A percentile compares a stretch with the other conserved stretches of the same genome.
phyloP scores from a whole-genome alignment of 2,888 invertebrate genomes.

The Lobophora halterata region DNA sequence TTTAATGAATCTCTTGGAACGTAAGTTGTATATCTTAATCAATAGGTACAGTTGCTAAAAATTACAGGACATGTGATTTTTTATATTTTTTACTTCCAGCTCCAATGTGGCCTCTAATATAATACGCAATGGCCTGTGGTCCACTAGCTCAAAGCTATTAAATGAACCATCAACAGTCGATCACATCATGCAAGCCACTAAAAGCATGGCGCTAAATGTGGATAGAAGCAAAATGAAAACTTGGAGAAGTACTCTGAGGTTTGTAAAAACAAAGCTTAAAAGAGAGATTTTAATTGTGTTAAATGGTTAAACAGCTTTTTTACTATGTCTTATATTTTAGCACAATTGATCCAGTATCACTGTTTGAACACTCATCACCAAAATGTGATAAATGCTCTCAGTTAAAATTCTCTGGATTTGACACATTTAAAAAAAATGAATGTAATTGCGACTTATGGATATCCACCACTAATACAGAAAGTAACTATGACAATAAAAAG shows the following conservation, averaged over 20 bases:
- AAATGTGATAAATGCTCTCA: slow-evolving; percentile 44
- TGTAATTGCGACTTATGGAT: slow-evolving; percentile 51
- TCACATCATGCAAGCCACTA: slow-evolving; percentile 40
- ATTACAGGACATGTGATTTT: no score
- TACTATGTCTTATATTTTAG: slow-evolving; percentile 40
- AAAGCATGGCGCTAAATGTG: slow-evolving; percentile 37
- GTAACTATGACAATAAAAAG: slow-evolving; percentile 20
- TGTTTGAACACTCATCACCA: slow-evolving; percentile 46
- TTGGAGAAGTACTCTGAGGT: slow-evolving; percentile 60
- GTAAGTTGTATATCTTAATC: no score
- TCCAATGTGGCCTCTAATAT: slow-evolving; percentile 51
- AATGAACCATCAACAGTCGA: slow-evolving; percentile 36
- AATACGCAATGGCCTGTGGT: slow-evolving; percentile 49
- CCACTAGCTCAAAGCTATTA: slow-evolving; percentile 38
- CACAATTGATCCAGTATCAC: slow-evolving; percentile 46
- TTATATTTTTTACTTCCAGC: slow-evolving; percentile 38
- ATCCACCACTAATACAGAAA: slow-evolving; percentile 20
- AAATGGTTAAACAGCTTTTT: slow-evolving; percentile 4
- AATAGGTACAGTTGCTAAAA: no score
- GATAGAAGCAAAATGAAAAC: slow-evolving; percentile 39
- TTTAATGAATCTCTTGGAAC: slow-evolving; percentile 43
- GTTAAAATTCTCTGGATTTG: slow-evolving; percentile 27
- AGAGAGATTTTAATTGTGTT: no score
- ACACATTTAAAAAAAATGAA: slow-evolving; percentile 39
- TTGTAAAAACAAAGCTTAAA: no score